phyloP scores from a whole-genome alignment of 1,140 invertebrate species.

The Dryas iulia region DNA sequence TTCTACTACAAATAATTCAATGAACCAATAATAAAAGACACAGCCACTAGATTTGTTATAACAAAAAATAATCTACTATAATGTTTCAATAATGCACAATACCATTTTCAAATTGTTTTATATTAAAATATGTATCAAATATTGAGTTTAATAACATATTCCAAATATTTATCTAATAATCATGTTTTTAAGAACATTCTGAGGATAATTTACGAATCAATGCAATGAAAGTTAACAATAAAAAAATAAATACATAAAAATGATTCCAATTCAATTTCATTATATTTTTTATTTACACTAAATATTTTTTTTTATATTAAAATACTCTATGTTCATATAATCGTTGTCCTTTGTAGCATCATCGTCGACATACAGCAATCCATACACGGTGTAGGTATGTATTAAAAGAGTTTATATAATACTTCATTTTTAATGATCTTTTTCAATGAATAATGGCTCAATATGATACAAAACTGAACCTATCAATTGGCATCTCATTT shows the following conservation, averaged over 20 bases:
- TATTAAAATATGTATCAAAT: no score
- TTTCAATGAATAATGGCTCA: slow-evolving; percentile 61
- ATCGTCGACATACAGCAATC: background rate
- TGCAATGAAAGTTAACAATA: background rate
- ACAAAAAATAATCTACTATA: no score
- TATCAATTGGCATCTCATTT: slow-evolving; percentile 66
- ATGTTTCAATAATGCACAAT: no score
- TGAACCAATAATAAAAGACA: no score
- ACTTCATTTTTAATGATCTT: slow-evolving; percentile 69
- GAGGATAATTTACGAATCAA: background rate
- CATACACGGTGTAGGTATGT: slow-evolving; percentile 33
- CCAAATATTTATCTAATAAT: background rate
- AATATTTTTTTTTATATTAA: slow-evolving; percentile 7
- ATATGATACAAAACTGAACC: slow-evolving; percentile 74
- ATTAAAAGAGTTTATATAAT: slow-evolving; percentile 68
- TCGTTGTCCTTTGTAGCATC: slow-evolving; percentile 3
- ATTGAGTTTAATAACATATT: background rate
- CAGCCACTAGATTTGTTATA: no score
- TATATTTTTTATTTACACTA: slow-evolving; percentile 10
- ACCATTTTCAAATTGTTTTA: no score
- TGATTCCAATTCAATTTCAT: slow-evolving; percentile 4
- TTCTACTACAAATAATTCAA: no score
- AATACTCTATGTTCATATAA: slow-evolving; percentile 6
- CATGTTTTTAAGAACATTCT: background rate
- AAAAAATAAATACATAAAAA: slow-evolving; percentile 1